A percentile compares a stretch with the other conserved stretches of the same genome.
phyloP scores from a whole-genome alignment of 2,888 invertebrate genomes.

The Dolichomitus sp. region DNA sequence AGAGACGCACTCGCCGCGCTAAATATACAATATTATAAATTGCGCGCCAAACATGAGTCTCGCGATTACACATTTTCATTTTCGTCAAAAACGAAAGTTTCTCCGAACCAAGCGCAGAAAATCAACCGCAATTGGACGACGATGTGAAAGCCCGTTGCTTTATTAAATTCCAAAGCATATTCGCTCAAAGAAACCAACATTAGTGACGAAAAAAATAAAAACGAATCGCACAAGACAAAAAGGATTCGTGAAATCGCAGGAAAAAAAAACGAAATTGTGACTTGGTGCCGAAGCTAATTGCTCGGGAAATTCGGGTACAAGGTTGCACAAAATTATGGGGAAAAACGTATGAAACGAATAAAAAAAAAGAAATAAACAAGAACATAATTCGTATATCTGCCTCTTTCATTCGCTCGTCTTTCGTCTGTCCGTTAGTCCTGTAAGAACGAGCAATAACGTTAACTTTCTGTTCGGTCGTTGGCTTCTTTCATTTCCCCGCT shows the following conservation, averaged over 20 bases:
- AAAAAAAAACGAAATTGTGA: slow-evolving; percentile 2
- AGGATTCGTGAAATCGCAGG: background rate
- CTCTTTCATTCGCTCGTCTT: slow-evolving; percentile 4
- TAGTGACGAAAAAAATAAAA: slow-evolving; percentile 1
- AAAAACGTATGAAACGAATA: slow-evolving; percentile 73
- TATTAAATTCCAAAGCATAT: background rate
- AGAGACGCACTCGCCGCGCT: slow-evolving; percentile 28
- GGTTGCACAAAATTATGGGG: slow-evolving; percentile 17
- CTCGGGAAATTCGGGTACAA: slow-evolving; percentile 5
- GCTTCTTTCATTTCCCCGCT: background rate
- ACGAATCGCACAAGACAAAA: slow-evolving; percentile 1
- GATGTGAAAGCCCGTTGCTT: background rate
- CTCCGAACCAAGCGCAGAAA: slow-evolving; percentile 14
- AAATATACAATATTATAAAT: slow-evolving; percentile 29
- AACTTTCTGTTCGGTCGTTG: background rate
- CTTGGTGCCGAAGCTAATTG: background rate
- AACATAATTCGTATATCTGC: slow-evolving; percentile 71
- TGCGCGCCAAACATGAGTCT: slow-evolving; percentile 3
- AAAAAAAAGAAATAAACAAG: slow-evolving; percentile 68
- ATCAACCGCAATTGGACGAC: background rate
- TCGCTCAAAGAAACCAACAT: slow-evolving; percentile 5
- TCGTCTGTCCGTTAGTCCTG: background rate
- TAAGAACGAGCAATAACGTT: background rate
- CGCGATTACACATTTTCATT: background rate
- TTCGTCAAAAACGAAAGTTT: slow-evolving; percentile 9